Conservation (phyloP, 2,797 vertebrate genomes). For the Alcedo quadribrachys region DNA sequence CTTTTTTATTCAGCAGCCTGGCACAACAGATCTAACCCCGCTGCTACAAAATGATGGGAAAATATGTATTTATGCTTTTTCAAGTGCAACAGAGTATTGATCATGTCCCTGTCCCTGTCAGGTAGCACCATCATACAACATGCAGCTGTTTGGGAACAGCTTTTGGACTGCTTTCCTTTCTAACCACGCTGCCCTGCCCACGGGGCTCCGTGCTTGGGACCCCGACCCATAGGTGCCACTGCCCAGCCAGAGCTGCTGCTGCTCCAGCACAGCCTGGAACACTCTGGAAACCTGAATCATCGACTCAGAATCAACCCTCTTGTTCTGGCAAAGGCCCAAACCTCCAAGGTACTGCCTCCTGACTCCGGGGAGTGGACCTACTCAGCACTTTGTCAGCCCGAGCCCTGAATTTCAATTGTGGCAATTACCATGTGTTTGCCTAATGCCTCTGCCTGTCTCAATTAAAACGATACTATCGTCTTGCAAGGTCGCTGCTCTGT, state of each 20-base stretch:
- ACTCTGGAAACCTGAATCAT: constrained; percentile 40
- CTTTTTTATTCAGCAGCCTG: neutral
- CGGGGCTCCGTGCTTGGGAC: fast-evolving
- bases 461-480: constrained; percentile 66
- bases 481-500: constrained; percentile 35
- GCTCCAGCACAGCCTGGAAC: neutral
- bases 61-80: neutral
- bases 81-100: neutral
- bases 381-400: constrained; percentile 41
- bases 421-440: constrained; percentile 57
- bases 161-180: neutral
- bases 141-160: neutral
- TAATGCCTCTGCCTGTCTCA: constrained; percentile 50
- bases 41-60: neutral
- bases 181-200: neutral
- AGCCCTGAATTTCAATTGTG: constrained; percentile 37
- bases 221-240: neutral
- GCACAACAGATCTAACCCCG: neutral
- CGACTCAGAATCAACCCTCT: constrained; percentile 35
- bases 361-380: constrained; percentile 24
- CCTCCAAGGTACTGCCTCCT: constrained; percentile 61
- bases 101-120: neutral
- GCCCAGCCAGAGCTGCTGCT: fast-evolving
- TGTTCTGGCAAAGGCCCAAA: constrained; percentile 40
- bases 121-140: neutral